Percentiles rank a stretch among this genome's conserved stretches.
These are phyloP conservation scores for Aurelia sp. DNA, from an alignment of 30 jellyfish, hydroid and myxozoan genomes.

Conservation along the genomic window DNA sequence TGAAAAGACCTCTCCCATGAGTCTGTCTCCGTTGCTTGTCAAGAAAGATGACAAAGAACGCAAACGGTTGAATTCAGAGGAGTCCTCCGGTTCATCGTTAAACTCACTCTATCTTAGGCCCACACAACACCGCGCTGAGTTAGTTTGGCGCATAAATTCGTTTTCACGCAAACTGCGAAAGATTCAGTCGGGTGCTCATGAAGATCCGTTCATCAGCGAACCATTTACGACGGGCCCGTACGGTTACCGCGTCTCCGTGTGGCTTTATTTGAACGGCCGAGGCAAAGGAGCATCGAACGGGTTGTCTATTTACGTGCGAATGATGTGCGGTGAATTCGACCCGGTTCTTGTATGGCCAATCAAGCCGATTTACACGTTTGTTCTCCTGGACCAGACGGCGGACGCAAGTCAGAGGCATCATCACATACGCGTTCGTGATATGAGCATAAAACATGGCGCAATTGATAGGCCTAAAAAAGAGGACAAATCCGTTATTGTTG, in stretches of 20 bases:
- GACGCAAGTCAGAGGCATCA: conserved; percentile 83
- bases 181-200: conserved; percentile 93
- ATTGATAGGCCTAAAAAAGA: conserved; percentile 91
- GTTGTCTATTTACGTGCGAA: conserved; percentile 85
- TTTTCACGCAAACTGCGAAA: conserved; percentile 89
- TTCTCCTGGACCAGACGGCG: conserved; percentile 83
- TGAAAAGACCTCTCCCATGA: conserved; percentile 59
- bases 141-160: conserved; percentile 90
- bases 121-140: conserved; percentile 86
- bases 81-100: conserved; percentile 77
- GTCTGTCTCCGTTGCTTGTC: conserved; percentile 55
- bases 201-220: conserved; percentile 95
- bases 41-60: conserved; percentile 54
- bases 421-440: conserved; percentile 90
- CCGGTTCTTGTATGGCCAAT: conserved; percentile 97
- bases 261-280: conserved; percentile 98
- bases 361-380: conserved; percentile 90
- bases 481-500: conserved; percentile 92
- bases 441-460: conserved; percentile 85
- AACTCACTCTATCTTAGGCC: conserved; percentile 59
- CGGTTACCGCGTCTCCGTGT: conserved; percentile 95
- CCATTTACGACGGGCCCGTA: conserved; percentile 95
- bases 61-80: conserved; percentile 59
- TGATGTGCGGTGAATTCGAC: conserved; percentile 93
- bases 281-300: conserved; percentile 93